Evolutionary conservation across 2,888 invertebrate genomes (phyloP).

Genomic region (Sarcophaga rosellei): DNA sequence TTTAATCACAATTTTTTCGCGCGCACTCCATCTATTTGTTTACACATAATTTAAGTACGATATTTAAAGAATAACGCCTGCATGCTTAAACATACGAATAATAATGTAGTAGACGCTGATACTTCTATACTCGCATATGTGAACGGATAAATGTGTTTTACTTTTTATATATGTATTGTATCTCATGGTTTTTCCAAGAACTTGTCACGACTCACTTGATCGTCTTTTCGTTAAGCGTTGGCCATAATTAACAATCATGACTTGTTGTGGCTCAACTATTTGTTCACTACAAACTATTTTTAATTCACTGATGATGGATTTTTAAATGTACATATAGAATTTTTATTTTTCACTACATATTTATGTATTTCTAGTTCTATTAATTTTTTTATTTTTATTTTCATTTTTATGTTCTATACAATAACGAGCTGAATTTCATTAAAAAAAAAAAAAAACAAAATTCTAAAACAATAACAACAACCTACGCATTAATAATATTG

Average conservation of each 20-base stretch:
- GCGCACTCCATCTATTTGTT: too few species aligned
- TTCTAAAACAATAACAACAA: slow-evolving; percentile 20
- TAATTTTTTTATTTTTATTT: too few species aligned
- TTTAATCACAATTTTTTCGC: too few species aligned
- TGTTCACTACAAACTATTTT: not conserved
- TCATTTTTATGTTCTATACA: too few species aligned
- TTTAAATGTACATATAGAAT: slow-evolving; percentile 28
- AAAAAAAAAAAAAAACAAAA: slow-evolving; percentile 11
- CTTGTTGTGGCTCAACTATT: slow-evolving; percentile 48
- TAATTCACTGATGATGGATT: slow-evolving; percentile 53
- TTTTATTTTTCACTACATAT: not conserved
- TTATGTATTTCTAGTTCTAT: too few species aligned
- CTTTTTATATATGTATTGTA: not conserved
- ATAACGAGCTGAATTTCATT: not conserved
- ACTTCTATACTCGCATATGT: not conserved
- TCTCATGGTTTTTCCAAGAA: slow-evolving; percentile 63
- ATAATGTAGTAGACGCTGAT: not conserved
- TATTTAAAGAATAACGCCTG: too few species aligned
- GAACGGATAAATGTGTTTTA: not conserved
- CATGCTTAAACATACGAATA: too few species aligned
- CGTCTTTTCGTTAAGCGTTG: slow-evolving; percentile 42
- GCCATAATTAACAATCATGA: slow-evolving; percentile 56
- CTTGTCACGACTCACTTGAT: slow-evolving; percentile 61
- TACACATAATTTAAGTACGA: too few species aligned
- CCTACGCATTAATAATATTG: slow-evolving; percentile 56